These are phyloP conservation scores for Lota lota DNA, from an alignment of 2,113 vertebrate species.

Conservation along the genomic window DNA sequence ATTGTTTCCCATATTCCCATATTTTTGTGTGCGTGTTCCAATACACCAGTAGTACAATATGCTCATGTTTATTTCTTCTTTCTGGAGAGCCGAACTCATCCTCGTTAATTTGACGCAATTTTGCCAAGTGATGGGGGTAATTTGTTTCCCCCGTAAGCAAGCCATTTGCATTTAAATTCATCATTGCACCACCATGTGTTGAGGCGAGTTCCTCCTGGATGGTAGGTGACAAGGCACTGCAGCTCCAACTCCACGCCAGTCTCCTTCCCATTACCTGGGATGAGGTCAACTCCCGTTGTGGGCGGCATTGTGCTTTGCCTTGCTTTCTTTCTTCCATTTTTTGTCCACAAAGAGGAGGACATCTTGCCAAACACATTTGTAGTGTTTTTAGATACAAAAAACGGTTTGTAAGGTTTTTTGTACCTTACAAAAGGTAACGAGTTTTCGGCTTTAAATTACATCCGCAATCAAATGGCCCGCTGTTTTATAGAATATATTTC, in stretches of 20 bases:
- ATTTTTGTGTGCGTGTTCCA: slow-evolving; percentile 13
- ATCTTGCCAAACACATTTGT: too few species aligned
- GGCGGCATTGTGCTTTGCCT: too few species aligned
- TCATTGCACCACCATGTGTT: slow-evolving; percentile 59
- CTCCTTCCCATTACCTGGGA: too few species aligned
- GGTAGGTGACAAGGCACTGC: slow-evolving; percentile 42
- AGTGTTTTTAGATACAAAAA: too few species aligned
- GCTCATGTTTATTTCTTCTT: slow-evolving; percentile 28
- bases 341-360: too few species aligned
- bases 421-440: too few species aligned
- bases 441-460: too few species aligned
- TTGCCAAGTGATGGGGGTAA: slow-evolving; percentile 61
- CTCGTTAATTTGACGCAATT: slow-evolving; percentile 59
- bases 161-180: slow-evolving; percentile 68
- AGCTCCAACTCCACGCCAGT: slow-evolving; percentile 24
- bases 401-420: too few species aligned
- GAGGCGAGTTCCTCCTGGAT: slow-evolving; percentile 50
- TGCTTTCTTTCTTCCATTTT: too few species aligned
- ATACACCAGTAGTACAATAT: slow-evolving; percentile 36
- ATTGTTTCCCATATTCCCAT: slow-evolving; percentile 50
- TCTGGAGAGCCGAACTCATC: slow-evolving; percentile 29
- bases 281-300: too few species aligned
- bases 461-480: too few species aligned
- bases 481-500: too few species aligned
- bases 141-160: slow-evolving; percentile 57